These are phyloP conservation scores for Arbacia lixula DNA, from an alignment of 53 echinoderm and acorn worm species.

Conservation along the genomic window DNA sequence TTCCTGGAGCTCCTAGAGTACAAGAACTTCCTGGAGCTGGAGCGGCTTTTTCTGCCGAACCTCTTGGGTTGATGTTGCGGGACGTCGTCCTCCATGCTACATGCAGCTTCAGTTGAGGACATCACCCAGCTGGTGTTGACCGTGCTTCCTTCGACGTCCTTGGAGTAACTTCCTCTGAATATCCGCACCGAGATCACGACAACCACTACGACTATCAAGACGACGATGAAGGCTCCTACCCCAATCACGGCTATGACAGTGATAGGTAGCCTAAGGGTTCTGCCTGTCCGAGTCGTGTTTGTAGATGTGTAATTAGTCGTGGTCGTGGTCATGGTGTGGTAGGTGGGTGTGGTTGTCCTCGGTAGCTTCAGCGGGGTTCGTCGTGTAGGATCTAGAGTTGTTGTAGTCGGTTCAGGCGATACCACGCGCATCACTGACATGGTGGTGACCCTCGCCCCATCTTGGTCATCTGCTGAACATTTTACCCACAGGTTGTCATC, in stretches of 20 bases:
- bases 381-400: background rate
- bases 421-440: slow-evolving; percentile 17
- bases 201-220: slow-evolving; percentile 18
- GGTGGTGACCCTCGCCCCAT: slow-evolving; percentile 17
- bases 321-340: background rate
- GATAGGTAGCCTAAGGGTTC: background rate
- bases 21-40: slow-evolving; percentile 44
- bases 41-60: slow-evolving; percentile 44
- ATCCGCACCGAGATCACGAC: background rate
- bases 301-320: background rate
- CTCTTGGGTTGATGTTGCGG: background rate
- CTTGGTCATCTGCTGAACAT: slow-evolving; percentile 10
- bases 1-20: slow-evolving; percentile 18
- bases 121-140: slow-evolving; percentile 49
- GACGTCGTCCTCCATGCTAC: slow-evolving; percentile 5
- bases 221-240: slow-evolving; percentile 7
- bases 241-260: slow-evolving; percentile 6
- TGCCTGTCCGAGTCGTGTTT: background rate
- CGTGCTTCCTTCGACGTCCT: slow-evolving; percentile 12
- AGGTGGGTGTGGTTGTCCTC: slow-evolving; percentile 1
- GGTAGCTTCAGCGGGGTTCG: slow-evolving; percentile 16
- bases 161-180: background rate
- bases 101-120: slow-evolving; percentile 8
- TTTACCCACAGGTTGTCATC: slow-evolving; percentile 42
- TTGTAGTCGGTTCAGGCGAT: background rate